Evolutionary conservation across 1,140 invertebrate genomes (phyloP).

Genomic region (Brachionus calyciflorus): DNA sequence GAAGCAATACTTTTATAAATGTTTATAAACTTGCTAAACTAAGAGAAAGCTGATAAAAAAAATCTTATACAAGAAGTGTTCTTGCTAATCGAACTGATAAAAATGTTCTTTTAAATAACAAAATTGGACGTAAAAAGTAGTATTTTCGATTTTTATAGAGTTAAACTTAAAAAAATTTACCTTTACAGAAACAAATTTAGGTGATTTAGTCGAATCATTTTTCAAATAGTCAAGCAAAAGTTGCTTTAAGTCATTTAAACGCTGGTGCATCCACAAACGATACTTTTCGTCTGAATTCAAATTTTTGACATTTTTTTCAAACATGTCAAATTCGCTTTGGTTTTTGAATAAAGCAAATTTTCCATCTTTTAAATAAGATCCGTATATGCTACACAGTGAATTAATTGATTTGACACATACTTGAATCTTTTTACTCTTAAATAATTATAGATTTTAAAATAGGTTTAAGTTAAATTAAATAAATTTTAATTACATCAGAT

Average conservation of each 20-base stretch:
- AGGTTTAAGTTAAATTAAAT: neutral
- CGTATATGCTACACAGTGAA: neutral
- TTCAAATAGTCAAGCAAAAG: constrained; percentile 15
- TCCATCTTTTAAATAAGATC: neutral
- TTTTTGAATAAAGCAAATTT: neutral
- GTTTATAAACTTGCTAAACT: too few relatives aligned
- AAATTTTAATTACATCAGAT: neutral
- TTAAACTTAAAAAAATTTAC: too few relatives aligned
- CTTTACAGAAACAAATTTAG: neutral
- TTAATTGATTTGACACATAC: neutral
- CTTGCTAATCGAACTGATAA: too few relatives aligned
- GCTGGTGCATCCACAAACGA: constrained; percentile 13
- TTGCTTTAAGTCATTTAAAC: neutral
- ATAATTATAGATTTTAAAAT: neutral
- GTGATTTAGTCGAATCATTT: neutral
- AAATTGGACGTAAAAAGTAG: too few relatives aligned
- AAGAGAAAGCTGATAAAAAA: too few relatives aligned
- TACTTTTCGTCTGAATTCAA: constrained; percentile 32
- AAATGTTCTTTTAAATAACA: too few relatives aligned
- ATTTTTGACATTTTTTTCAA: neutral
- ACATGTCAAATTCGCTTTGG: neutral
- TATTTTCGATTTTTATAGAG: too few relatives aligned
- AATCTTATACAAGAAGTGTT: too few relatives aligned
- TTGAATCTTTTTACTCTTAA: neutral
- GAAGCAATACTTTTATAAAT: too few relatives aligned